Evolutionary conservation across 1,140 invertebrate genomes (phyloP).

Genomic region (Cryptotermes secundus): DNA sequence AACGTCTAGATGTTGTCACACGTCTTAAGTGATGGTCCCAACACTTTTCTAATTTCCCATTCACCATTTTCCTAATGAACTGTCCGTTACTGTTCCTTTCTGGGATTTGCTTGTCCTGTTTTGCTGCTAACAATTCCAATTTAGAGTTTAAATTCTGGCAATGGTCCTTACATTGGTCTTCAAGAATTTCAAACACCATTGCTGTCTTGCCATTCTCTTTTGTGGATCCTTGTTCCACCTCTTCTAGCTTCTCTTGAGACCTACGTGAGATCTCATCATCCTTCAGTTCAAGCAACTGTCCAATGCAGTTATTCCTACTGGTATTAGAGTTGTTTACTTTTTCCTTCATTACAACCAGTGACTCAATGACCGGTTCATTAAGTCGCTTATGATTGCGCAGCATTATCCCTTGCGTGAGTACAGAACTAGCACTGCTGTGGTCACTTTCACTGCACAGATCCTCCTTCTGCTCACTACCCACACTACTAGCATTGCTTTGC

Average conservation of each 20-base stretch:
- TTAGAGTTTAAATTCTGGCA: conserved; percentile 2
- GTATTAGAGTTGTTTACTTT: conserved; percentile 35
- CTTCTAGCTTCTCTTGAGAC: conserved; percentile 29
- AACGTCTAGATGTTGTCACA: conserved; percentile 26
- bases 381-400: conserved; percentile 61
- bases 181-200: background rate
- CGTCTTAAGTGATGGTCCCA: conserved; percentile 35
- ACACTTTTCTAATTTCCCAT: conserved; percentile 31
- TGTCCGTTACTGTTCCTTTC: conserved; percentile 21
- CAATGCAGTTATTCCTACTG: conserved; percentile 34
- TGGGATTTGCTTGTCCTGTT: background rate
- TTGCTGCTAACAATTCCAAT: background rate
- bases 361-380: conserved; percentile 46
- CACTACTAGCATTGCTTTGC: background rate
- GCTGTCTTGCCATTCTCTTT: background rate
- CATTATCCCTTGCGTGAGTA: conserved; percentile 46
- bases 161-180: background rate
- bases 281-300: conserved; percentile 33
- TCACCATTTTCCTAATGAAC: conserved; percentile 25
- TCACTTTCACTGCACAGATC: background rate
- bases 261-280: conserved; percentile 34
- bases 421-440: background rate
- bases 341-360: conserved; percentile 37
- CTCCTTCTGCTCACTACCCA: conserved; percentile 16
- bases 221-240: background rate